Percentiles rank a stretch among this genome's conserved stretches.
phyloP scores from a whole-genome alignment of 2,797 vertebrate genomes.

The Tarsius wallacei region DNA sequence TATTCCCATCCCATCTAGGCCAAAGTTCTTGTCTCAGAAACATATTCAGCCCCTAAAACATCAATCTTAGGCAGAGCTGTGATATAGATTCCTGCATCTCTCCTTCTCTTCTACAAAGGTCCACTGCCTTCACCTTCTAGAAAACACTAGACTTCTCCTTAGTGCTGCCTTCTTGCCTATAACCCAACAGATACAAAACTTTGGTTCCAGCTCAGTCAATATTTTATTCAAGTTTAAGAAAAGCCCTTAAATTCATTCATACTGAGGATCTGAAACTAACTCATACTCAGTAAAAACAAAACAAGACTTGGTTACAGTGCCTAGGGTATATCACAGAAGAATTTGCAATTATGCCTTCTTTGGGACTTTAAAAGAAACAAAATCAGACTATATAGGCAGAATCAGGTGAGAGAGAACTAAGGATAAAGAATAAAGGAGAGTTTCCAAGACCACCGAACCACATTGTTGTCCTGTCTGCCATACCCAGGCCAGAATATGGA shows the following conservation, averaged over 20 bases:
- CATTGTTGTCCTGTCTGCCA: too few species aligned
- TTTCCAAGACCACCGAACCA: background rate
- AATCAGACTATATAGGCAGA: background rate
- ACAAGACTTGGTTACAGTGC: background rate
- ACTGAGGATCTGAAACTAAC: background rate
- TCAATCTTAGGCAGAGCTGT: background rate
- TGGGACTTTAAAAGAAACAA: background rate
- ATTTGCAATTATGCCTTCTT: background rate
- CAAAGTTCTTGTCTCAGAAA: background rate
- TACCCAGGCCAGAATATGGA: background rate
- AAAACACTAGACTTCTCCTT: background rate
- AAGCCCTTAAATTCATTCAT: conserved; percentile 5
- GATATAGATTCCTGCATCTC: background rate
- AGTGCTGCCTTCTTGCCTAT: background rate
- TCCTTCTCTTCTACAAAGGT: background rate
- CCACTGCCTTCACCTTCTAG: background rate
- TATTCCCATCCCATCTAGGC: background rate
- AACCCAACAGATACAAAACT: background rate
- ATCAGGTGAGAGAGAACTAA: background rate
- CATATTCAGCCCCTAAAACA: background rate
- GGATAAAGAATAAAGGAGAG: background rate
- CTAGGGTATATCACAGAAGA: background rate
- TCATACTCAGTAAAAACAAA: background rate
- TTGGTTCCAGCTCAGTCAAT: background rate
- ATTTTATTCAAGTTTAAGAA: background rate